Evolutionary conservation across 2,113 vertebrate genomes (phyloP), one percentile per base, ranked within the genome.

Genomic region (Circaetus gallicus): DNA sequence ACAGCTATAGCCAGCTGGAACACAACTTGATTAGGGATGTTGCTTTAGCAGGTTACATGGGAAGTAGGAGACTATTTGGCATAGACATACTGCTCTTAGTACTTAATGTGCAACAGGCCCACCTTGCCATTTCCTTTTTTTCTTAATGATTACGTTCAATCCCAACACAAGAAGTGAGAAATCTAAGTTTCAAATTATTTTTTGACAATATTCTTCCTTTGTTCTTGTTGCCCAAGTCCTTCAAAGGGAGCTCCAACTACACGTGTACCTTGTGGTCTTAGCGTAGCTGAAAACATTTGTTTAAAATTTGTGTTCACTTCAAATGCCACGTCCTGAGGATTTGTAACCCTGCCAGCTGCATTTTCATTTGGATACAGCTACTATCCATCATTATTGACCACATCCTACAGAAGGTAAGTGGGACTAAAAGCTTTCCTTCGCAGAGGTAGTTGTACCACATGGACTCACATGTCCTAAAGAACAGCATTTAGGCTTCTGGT

Each of bases 241-340:
- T 77, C 56, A 71, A 63, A 89, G 13, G 24, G 26, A n/a, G 22
- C 28, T 78, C 19, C 18, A 52, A 77, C 32, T 42, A 47, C 16
- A 9, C 0, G 1, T 1, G 0, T 5, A 50, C 32, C 31, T 61
- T 36, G n/a, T 25, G n/a, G 42, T 53, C 32, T 43, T 49, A 10
- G 9, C 3, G 7, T 55, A 77, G 62, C 56, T 85, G 65, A 62
- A 83, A 95, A 81, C 8, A 5, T 25, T 72, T 29, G 11, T 53
- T 90, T 78, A 28, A 42, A 49, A 72, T 50, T n/a, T 61, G 31
- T 26, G 38, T 73, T 81, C 13, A 16, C 16, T 71, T 86, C 49
- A 70, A 65, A 86, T 69, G 53, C 45, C 21, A 24, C 1, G 3
- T 67, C 20, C 58, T 61, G 63, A 76, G 29, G 49, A 72, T 52